Evolutionary conservation across 2,113 vertebrate genomes (phyloP).

Genomic region (Synodontis membranacea): DNA sequence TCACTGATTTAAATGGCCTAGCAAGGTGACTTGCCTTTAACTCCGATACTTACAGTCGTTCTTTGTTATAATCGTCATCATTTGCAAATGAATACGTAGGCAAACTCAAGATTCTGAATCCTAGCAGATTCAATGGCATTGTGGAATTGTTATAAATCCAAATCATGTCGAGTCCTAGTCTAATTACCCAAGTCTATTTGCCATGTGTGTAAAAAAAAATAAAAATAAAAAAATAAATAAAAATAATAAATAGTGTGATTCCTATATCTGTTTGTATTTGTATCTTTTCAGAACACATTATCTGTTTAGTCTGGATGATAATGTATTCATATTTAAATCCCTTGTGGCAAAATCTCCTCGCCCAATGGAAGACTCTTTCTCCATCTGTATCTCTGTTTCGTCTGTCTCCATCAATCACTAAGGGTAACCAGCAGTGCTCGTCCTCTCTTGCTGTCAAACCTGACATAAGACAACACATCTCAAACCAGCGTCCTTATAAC

Average conservation of each 20-base stretch:
- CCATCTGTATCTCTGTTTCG: background rate
- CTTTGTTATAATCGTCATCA: background rate
- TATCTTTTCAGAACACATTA: background rate
- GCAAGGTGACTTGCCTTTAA: background rate
- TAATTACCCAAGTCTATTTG: background rate
- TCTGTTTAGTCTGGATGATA: background rate
- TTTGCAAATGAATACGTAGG: background rate
- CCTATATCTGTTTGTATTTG: background rate
- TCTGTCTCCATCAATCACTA: background rate
- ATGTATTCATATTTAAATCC: background rate
- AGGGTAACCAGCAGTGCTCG: background rate
- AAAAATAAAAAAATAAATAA: no score
- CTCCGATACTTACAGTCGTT: background rate
- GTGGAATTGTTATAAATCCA: background rate
- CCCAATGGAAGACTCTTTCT: background rate
- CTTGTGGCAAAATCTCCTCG: background rate
- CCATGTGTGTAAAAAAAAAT: background rate
- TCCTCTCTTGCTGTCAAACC: conserved; percentile 21
- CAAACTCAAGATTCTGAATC: background rate
- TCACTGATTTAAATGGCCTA: background rate
- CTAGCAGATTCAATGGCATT: background rate
- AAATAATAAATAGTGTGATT: background rate
- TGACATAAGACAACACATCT: background rate
- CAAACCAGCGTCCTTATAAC: background rate
- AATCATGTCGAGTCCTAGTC: background rate